A percentile compares a stretch with the other conserved stretches of the same genome.
Conservation (phyloP, 2,888 invertebrate species). For the Holacanthella duospinosa region DNA sequence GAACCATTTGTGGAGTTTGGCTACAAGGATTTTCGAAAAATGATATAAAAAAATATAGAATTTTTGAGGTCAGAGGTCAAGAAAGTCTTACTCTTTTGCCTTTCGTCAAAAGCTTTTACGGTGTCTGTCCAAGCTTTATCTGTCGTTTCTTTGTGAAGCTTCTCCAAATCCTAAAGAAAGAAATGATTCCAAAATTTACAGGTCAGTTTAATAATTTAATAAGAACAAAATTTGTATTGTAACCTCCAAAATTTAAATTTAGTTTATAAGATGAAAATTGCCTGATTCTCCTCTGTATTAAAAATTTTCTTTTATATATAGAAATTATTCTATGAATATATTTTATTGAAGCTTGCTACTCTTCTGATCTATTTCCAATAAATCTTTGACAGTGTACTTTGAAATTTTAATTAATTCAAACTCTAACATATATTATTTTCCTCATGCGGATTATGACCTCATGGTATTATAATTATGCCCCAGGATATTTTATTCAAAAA, state of each 20-base stretch:
- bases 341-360: background rate
- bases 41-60: background rate
- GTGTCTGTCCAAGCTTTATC: conserved; percentile 84
- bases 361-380: no score
- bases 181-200: background rate
- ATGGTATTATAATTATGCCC: no score
- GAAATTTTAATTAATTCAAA: no score
- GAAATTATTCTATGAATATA: background rate
- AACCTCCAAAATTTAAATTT: background rate
- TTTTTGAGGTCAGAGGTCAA: no score
- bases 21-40: conserved; percentile 50
- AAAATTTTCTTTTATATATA: no score
- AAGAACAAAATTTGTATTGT: background rate
- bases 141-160: conserved; percentile 65
- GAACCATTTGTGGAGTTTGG: conserved; percentile 90
- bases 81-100: conserved; percentile 84
- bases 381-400: no score
- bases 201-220: background rate
- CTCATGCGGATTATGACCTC: no score
- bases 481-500: no score
- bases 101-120: conserved; percentile 73
- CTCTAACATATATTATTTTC: no score
- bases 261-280: no score
- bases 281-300: no score
- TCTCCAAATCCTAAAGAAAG: conserved; percentile 62